A percentile compares a stretch with the other conserved stretches of the same genome.
phyloP scores from a whole-genome alignment of 2,113 vertebrate species.

The Thalassarche chlororhynchos region DNA sequence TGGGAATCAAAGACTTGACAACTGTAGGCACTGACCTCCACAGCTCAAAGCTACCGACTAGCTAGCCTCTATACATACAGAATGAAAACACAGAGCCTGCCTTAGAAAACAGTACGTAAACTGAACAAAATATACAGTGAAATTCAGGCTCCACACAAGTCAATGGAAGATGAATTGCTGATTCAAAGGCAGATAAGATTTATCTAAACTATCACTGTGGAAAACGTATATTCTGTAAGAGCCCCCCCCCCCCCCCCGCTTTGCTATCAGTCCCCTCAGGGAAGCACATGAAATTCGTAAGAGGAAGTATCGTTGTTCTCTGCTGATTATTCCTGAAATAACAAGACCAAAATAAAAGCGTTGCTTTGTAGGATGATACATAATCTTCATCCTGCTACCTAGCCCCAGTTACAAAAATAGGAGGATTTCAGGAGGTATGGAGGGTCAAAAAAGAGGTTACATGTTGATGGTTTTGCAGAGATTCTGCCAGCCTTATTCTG shows the following conservation, averaged over 20 bases:
- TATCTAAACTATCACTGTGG: not conserved
- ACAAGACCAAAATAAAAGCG: not conserved
- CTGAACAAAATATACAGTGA: not conserved
- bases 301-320: not conserved
- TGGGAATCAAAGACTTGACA: not conserved
- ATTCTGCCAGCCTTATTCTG: not conserved
- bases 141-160: not conserved
- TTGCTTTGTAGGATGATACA: not conserved
- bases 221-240: not conserved
- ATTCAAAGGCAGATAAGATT: not conserved
- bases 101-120: not conserved
- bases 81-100: not conserved
- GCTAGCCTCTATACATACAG: not conserved
- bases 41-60: not conserved
- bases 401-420: not conserved
- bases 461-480: not conserved
- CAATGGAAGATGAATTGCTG: not conserved
- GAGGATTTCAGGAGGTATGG: not conserved
- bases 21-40: not conserved
- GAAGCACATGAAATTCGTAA: not conserved
- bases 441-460: not conserved
- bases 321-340: constrained; percentile 34
- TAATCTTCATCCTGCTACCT: not conserved
- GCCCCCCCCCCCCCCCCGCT: not conserved
- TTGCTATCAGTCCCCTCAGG: not conserved